A percentile compares a stretch with the other conserved stretches of the same genome.
phyloP scores from a whole-genome alignment of 2,888 invertebrate species.

The Allolobophora icterica region DNA sequence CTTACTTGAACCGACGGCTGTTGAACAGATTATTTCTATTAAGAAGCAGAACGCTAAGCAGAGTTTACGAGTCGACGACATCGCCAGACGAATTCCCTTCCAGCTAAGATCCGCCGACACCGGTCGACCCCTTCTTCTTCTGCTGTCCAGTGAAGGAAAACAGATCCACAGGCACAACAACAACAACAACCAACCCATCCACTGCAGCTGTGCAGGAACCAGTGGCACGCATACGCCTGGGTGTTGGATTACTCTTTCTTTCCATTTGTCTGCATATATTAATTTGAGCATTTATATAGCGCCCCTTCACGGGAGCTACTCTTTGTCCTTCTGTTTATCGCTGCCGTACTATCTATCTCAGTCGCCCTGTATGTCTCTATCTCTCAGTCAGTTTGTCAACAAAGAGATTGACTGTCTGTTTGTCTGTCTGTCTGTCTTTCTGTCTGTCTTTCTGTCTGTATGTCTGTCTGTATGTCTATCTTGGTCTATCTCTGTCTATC shows the following conservation, averaged over 20 bases:
- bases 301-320: no score
- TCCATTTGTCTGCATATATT: not conserved
- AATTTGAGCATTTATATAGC: no score
- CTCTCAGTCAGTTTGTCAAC: no score
- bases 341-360: no score
- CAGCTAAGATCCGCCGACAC: not conserved
- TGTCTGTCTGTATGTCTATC: not conserved
- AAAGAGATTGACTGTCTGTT: no score
- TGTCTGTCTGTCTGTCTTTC: no score
- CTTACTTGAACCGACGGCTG: not conserved
- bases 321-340: no score
- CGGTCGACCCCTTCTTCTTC: not conserved
- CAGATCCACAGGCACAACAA: not conserved
- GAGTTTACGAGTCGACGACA: not conserved
- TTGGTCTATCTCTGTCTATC: not conserved
- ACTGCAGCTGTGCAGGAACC: not conserved
- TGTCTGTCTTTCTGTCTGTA: no score
- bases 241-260: not conserved
- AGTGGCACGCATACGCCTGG: not conserved
- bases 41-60: not conserved
- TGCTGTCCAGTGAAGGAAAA: not conserved
- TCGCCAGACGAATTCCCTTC: not conserved
- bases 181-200: not conserved
- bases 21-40: not conserved
- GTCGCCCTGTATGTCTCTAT: no score